Evolutionary conservation across 2,797 vertebrate genomes (phyloP), one percentile per base, ranked within the genome.

Genomic region (Liparis tanakae): DNA sequence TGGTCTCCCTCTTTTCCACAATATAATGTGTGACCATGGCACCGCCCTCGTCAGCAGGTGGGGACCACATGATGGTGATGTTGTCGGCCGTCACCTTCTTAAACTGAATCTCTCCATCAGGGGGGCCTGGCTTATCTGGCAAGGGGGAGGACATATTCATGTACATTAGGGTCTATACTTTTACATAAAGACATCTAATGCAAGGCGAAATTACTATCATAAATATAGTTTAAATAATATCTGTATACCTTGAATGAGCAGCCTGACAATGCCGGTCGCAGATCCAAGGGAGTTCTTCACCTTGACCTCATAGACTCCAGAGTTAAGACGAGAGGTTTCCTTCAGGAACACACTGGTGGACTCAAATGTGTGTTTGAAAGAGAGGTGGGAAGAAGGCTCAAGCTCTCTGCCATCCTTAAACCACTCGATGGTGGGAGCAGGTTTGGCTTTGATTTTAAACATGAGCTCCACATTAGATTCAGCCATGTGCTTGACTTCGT

Each of bases 1-100:
- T 99, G 81, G 96, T 97, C 88, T 99, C 97, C 62, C 98, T 95
- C 89, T 99, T 99, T 87, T 99, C 98, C 83, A 99, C 97, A 55
- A 99, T 95, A 84, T 98, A 99, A 81, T 99, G 97, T 57, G 95
- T 97, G 69, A 99, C 95, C 92, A 96, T 95, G 33, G 98, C 97
- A 48, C 98, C 98, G 5, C 98, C 98, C 62, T 99, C 97, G 83
- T 99, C 98, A 58, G 88, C 85, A 73, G 98, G 98, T 10, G 98
- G 97, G 22, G 94, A 92, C 98, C 98, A 99, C 90, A 94, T 95
- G 70, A 99, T 94, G 18, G 97, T 97, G 76, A 98, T 94, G 86
- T 97, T 98, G 90, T 96, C 95, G 79, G 98, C 97, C 57, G 95
- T 99, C 69, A 99, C 94, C 46, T 97, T 98, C 89, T 96, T 99